A percentile compares a stretch with the other conserved stretches of the same genome.
Conservation (phyloP, 92 coral and sea anemone species). For the Pocillopora grandis region DNA sequence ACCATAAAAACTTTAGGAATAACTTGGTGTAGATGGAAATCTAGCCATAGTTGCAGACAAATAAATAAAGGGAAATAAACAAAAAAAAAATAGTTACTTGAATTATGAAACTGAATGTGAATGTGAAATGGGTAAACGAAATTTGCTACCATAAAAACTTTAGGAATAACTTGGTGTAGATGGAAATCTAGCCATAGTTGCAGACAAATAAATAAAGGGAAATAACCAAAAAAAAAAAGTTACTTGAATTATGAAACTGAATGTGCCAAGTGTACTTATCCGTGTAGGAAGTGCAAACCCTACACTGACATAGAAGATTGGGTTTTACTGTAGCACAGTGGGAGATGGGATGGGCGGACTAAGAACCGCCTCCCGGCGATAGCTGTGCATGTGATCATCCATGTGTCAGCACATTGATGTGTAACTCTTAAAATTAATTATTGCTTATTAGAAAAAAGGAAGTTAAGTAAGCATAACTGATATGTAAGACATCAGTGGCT, state of each 20-base stretch:
- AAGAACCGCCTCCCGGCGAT: slow-evolving; percentile 32
- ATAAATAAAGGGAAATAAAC: background rate
- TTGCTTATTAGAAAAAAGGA: no score
- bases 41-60: no score
- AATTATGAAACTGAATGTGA: background rate
- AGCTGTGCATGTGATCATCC: slow-evolving; percentile 7
- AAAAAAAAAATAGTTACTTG: background rate
- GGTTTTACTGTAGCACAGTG: slow-evolving; percentile 26
- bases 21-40: no score
- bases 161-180: no score
- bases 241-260: background rate
- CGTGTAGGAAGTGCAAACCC: background rate
- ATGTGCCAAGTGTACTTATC: slow-evolving; percentile 22
- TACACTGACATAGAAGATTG: slow-evolving; percentile 20
- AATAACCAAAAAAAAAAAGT: background rate
- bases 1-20: no score
- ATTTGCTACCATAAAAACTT: no score
- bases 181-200: no score
- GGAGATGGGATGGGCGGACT: slow-evolving; percentile 27
- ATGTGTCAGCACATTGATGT: background rate
- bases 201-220: background rate
- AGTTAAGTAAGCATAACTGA: no score
- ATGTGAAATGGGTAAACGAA: no score
- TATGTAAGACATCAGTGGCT: no score
- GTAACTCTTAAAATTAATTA: background rate